Evolutionary conservation across 1,140 invertebrate genomes (phyloP), one percentile per base, ranked within the genome.

Genomic region (Aethina tumida): DNA sequence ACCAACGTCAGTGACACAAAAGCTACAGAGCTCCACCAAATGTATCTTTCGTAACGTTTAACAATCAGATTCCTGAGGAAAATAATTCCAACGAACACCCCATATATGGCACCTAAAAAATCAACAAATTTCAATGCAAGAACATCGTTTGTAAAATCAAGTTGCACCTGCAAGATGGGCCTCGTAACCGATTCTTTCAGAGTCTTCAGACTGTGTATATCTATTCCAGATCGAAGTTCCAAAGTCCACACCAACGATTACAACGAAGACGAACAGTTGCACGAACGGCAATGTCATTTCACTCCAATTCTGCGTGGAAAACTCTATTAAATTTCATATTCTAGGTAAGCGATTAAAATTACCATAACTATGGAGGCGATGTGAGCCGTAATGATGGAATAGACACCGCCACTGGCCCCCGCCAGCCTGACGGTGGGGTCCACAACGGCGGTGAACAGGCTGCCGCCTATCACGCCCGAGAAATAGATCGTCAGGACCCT

Each of bases 361-460:
- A 88, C 87, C 77, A 97, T 80, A 41, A 97, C 77, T 19, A 97
- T 84, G 13, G 87, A 92, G 8, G 95, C 88, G 25, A 98, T 73
- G 58, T 99, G 94, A 4, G 94, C 94, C 1, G 93, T 84, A 9
- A 98, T 86, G 3, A 98, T 55, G 3, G 93, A 87, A 61, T 98
- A 98, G 0, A 95, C 93, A 1, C 94, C 95, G 7, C 92, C 95
- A 18, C 90, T 95, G 3, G 95, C 94, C 14, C 95, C 95, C 4
- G 91, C 94, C 2, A 99, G 63, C 52, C 73, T 90, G 2, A 89
- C 84, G 24, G 64, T 57, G 1, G 90, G 88, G 67, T 95, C 93
- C 6, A 81, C 78, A 2, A 97, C 68, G 2, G 90, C 94, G 9
- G 89, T 90, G 5, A 83, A 84, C 21, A 91, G 67, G 3, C 83